These are phyloP conservation scores for Gambusia yucatana DNA, from an alignment of 2,797 vertebrate genomes.

Conservation along the genomic window DNA sequence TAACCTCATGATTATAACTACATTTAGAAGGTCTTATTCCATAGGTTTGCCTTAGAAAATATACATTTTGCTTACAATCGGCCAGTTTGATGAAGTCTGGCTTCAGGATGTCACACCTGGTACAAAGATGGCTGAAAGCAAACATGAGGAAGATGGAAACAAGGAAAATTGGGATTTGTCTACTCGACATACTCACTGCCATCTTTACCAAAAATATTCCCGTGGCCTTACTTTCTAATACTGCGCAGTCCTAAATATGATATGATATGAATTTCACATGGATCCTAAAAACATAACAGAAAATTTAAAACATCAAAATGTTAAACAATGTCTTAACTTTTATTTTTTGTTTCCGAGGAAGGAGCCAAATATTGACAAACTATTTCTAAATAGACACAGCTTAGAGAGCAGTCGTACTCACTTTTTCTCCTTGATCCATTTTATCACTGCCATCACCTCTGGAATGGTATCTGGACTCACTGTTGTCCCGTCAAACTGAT, in stretches of 20 bases:
- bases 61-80: neutral
- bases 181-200: neutral
- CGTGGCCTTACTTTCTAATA: neutral
- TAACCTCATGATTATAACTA: neutral
- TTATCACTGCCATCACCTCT: conserved; percentile 89
- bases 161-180: neutral
- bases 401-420: conserved; percentile 61
- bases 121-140: neutral
- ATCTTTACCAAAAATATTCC: neutral
- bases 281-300: neutral
- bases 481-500: conserved; percentile 81
- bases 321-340: neutral
- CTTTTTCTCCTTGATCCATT: conserved; percentile 92
- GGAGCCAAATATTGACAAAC: neutral
- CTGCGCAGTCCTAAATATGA: neutral
- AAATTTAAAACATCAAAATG: neutral
- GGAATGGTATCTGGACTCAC: conserved; percentile 76
- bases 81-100: neutral
- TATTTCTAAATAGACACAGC: neutral
- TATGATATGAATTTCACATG: neutral
- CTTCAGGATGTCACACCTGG: neutral
- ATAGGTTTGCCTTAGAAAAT: neutral
- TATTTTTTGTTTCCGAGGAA: neutral
- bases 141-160: neutral
- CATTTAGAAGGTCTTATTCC: neutral